phyloP scores from a whole-genome alignment of 2,888 invertebrate species.

The Eupithecia insigniata region DNA sequence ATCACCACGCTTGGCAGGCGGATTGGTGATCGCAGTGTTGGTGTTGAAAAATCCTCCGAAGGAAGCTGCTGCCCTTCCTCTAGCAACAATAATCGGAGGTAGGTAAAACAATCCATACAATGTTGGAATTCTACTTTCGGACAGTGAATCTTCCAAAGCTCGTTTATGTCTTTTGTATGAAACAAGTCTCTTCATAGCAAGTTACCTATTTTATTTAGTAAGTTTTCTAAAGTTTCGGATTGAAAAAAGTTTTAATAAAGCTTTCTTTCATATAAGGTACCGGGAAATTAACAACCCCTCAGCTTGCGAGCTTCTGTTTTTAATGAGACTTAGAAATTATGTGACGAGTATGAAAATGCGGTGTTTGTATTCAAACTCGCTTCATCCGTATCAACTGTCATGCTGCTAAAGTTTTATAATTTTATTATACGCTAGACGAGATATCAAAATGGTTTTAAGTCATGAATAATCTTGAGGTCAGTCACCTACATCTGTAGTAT shows the following conservation, averaged over 20 bases:
- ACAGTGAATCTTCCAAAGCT: not conserved
- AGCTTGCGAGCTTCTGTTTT: not conserved
- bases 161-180: not conserved
- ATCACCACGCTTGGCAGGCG: too few species aligned
- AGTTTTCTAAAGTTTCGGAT: not conserved
- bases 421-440: conserved; percentile 40
- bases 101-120: too few species aligned
- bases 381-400: conserved; percentile 61
- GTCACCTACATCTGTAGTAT: conserved; percentile 45
- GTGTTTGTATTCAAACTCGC: conserved; percentile 63
- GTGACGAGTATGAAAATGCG: conserved; percentile 50
- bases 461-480: conserved; percentile 52
- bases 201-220: not conserved
- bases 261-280: not conserved
- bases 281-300: not conserved
- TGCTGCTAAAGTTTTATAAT: conserved; percentile 41
- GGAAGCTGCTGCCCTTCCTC: too few species aligned
- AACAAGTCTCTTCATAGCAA: not conserved
- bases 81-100: too few species aligned
- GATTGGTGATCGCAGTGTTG: too few species aligned
- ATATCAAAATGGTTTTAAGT: conserved; percentile 39
- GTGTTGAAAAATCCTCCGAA: too few species aligned
- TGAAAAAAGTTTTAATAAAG: not conserved
- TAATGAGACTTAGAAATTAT: not conserved
- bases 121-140: not conserved